phyloP scores from a whole-genome alignment of 2,888 invertebrate species.

The Dendrolimus pini region DNA sequence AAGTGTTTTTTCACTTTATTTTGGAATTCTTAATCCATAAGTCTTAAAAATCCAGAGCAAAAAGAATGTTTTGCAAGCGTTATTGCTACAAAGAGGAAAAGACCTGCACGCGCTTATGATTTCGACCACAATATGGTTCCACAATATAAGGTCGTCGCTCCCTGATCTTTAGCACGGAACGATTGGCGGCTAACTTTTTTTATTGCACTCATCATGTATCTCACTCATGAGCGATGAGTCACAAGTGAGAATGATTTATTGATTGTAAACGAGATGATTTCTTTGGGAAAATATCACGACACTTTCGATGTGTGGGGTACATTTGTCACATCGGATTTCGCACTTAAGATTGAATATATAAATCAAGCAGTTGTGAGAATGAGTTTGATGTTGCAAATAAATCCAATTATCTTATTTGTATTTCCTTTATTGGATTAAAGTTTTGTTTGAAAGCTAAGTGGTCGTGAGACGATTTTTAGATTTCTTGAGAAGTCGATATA shows the following conservation, averaged over 20 bases:
- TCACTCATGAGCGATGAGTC: slow-evolving; percentile 18
- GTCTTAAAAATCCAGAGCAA: too few species aligned
- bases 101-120: slow-evolving; percentile 22
- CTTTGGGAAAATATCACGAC: slow-evolving; percentile 16
- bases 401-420: not conserved
- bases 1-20: too few species aligned
- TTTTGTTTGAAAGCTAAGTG: too few species aligned
- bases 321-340: not conserved
- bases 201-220: slow-evolving; percentile 46
- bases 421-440: too few species aligned
- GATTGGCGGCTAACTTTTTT: slow-evolving; percentile 62
- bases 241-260: slow-evolving; percentile 18
- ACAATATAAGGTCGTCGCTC: slow-evolving; percentile 56
- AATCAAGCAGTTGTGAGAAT: not conserved
- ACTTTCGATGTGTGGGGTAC: not conserved
- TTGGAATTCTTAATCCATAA: too few species aligned
- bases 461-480: too few species aligned
- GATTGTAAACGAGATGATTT: slow-evolving; percentile 22
- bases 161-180: slow-evolving; percentile 65
- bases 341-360: not conserved
- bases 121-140: slow-evolving; percentile 12
- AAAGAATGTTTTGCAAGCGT: too few species aligned
- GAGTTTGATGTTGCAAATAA: not conserved
- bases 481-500: too few species aligned
- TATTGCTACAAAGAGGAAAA: too few species aligned